Base-by-base conservation (phyloP, 2,113 vertebrate species). In the Argyrosomus japonicus region DNA sequence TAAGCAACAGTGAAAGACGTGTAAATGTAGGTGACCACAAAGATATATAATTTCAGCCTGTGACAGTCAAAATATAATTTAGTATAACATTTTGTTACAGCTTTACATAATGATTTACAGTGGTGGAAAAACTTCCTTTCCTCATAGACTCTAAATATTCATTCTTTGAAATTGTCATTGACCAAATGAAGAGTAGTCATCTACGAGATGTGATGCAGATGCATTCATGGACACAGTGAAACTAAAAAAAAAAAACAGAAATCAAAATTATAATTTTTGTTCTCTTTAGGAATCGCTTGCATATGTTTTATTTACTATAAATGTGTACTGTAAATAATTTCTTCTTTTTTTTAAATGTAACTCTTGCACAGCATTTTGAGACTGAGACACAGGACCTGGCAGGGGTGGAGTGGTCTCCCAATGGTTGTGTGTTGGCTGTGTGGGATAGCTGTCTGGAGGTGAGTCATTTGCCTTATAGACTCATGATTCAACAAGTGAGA, bases 361-460 rank as follows among this genome's bases (percentile, higher is more conserved):
- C 15, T 79, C 43, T 85, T 50, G 63, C 62, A 27, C 89, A 99
- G 98, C 98, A 99, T 91, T 99, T 99, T 91, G 97, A 97, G 62
- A 97, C 97, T 0, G 97, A 98, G 77, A 99, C 97, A 0, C 97
- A 99, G 85, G 98, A 99, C 74, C 93, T 99, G 5, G 91, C 95
- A 1, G 98, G 98, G 62, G 92, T 99, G 18, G 97, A 97, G 75
- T 99, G 98, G 98, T 97, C 98, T 77, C 97, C 98, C 0, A 99
- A 99, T 2, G 96, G 98, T 86, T 99, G 98, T 54, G 97, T 99
- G 68, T 93, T 99, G 92, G 98, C 97, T 0, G 97, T 74, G 0
- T 99, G 98, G 98, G 98, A 99, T 80, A 95, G 93, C 0, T 98
- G 97, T 91, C 93, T 99, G n/a, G 97, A 99, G 96, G 98, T 99